Percentiles rank a stretch among this genome's conserved stretches.
Conservation (phyloP, 2,113 vertebrate species). For the Chloropsis cyanopogon region DNA sequence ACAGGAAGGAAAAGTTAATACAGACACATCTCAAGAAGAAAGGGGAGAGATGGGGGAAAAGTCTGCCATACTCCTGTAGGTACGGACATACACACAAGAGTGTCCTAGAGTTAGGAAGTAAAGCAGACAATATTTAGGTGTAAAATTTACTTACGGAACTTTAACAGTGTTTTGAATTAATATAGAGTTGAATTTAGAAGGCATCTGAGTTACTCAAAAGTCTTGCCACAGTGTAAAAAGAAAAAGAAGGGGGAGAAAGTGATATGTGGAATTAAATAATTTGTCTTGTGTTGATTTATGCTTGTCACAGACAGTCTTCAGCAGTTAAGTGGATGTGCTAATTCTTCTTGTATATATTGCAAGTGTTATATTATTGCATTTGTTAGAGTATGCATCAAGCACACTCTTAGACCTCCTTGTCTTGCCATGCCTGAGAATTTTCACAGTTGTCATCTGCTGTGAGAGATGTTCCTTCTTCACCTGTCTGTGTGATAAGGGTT, state of each 20-base stretch:
- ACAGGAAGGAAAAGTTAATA: background rate
- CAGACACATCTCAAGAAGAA: background rate
- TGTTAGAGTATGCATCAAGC: background rate
- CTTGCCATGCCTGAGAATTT: background rate
- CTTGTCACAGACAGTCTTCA: background rate
- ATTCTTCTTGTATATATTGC: background rate
- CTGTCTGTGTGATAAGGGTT: background rate
- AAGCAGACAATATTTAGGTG: background rate
- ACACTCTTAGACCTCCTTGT: background rate
- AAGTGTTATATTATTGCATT: background rate
- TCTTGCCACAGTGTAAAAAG: background rate
- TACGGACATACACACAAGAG: background rate
- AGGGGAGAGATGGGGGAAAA: background rate
- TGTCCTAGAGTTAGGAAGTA: background rate
- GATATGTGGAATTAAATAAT: background rate
- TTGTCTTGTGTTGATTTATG: background rate
- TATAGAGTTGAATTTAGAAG: background rate
- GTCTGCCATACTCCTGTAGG: background rate
- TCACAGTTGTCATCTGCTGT: background rate
- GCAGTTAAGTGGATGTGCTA: background rate
- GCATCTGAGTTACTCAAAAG: background rate
- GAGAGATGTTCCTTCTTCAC: background rate
- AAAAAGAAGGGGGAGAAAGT: background rate
- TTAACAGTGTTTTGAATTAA: background rate
- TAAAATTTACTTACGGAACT: background rate